Percentiles rank a stretch among this genome's conserved stretches.
Evolutionary conservation across 2,113 vertebrate genomes (phyloP).

Genomic region (Psittacula cyanocephala): DNA sequence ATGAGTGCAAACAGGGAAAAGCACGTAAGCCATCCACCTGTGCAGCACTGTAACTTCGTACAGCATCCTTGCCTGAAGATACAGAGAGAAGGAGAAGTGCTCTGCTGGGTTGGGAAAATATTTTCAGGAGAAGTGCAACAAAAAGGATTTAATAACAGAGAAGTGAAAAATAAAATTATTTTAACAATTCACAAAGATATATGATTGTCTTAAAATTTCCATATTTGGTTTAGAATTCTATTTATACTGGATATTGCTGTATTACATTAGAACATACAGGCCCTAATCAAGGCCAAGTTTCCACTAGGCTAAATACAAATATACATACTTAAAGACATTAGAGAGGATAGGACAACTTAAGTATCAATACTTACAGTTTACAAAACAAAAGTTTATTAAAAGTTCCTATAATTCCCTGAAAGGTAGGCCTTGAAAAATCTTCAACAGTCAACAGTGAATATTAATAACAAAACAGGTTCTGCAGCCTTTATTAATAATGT

Average conservation of each 20-base stretch:
- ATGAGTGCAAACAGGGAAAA: background rate
- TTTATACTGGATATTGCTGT: background rate
- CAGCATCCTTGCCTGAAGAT: background rate
- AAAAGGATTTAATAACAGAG: background rate
- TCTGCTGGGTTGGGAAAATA: background rate
- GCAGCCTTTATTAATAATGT: background rate
- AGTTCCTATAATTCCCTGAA: background rate
- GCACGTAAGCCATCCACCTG: accelerated
- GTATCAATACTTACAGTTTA: background rate
- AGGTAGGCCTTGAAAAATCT: background rate
- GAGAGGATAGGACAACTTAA: background rate
- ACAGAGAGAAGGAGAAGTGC: background rate
- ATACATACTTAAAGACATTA: background rate
- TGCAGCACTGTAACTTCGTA: background rate
- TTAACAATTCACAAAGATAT: background rate
- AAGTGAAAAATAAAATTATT: background rate
- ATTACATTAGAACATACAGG: background rate
- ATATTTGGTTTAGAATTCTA: background rate
- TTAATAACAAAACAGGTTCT: background rate
- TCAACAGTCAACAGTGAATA: background rate
- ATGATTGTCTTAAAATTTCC: background rate
- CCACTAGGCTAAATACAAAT: background rate
- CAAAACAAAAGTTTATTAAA: background rate
- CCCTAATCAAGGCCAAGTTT: background rate
- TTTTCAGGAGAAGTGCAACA: background rate